phyloP scores from a whole-genome alignment of 1,140 invertebrate species.

The Ylistrum balloti region DNA sequence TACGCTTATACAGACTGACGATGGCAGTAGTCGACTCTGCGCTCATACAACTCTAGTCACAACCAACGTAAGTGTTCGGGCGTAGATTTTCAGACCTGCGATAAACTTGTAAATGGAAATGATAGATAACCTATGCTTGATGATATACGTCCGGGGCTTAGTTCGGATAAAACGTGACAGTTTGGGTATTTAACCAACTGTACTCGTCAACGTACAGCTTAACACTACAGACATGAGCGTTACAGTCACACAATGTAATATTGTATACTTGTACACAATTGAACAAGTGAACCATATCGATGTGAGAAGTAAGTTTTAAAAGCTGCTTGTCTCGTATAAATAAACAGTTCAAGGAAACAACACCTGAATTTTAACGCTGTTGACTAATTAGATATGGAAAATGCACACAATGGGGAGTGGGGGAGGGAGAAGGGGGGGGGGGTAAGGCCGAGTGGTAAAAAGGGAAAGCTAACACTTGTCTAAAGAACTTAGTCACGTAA shows the following conservation, averaged over 20 bases:
- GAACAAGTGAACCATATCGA: neutral
- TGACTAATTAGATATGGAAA: neutral
- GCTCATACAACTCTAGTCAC: slow-evolving; percentile 32
- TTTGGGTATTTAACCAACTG: slow-evolving; percentile 17
- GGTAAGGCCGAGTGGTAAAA: neutral
- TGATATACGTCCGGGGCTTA: slow-evolving; percentile 31
- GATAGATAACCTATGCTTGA: slow-evolving; percentile 8
- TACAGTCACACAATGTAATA: slow-evolving; percentile 15
- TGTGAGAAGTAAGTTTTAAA: neutral
- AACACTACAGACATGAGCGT: neutral
- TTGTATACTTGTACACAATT: neutral
- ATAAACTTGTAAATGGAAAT: slow-evolving; percentile 40
- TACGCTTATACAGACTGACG: neutral
- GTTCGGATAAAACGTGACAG: slow-evolving; percentile 37
- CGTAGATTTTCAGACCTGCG: slow-evolving; percentile 28
- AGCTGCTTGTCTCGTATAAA: neutral
- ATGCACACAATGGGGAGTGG: slow-evolving; percentile 29
- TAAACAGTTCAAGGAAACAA: slow-evolving; percentile 33
- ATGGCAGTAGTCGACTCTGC: slow-evolving; percentile 2
- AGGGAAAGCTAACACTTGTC: slow-evolving; percentile 27
- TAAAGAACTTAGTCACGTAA: slow-evolving; percentile 9
- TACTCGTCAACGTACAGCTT: neutral
- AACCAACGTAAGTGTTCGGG: slow-evolving; percentile 32
- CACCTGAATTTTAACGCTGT: slow-evolving; percentile 32
- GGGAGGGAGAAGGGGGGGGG: too few species aligned